These are phyloP conservation scores for Diprion similis DNA, from an alignment of 1,140 invertebrate species.

Conservation along the genomic window DNA sequence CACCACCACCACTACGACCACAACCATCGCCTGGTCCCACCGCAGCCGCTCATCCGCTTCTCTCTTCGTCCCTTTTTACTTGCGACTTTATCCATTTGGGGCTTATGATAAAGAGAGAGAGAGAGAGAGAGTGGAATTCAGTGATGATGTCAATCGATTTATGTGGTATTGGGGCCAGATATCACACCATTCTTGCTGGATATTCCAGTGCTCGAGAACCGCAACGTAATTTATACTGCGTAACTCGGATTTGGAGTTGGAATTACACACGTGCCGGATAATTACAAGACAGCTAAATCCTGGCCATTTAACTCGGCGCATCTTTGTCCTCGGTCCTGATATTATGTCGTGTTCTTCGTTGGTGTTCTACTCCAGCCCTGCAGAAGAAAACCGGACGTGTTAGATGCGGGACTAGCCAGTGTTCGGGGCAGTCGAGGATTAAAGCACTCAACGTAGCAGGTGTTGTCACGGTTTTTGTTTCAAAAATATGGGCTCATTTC, in stretches of 20 bases:
- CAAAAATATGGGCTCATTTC: not conserved
- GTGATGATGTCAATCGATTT: no score
- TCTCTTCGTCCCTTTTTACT: not conserved
- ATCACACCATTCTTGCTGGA: not conserved
- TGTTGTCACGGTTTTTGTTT: slow-evolving; percentile 19
- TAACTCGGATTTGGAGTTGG: no score
- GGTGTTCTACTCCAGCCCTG: slow-evolving; percentile 11
- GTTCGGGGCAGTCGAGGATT: slow-evolving; percentile 12
- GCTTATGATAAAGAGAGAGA: no score
- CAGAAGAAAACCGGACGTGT: slow-evolving; percentile 10
- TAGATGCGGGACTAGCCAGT: not conserved
- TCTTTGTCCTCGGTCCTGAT: not conserved
- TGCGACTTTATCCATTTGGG: not conserved
- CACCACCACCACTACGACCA: not conserved
- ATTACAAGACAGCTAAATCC: no score
- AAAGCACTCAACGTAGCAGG: slow-evolving; percentile 18
- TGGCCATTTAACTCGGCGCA: not conserved
- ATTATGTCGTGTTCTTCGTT: slow-evolving; percentile 1
- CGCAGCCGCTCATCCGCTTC: not conserved
- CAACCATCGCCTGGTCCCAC: not conserved
- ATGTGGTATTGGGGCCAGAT: not conserved
- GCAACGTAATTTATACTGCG: no score
- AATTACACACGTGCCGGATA: no score
- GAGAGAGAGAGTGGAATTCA: no score
- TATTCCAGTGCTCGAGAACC: no score